Evolutionary conservation across 2,113 vertebrate species (phyloP), one percentile per base, ranked within the genome.

Genomic region (Colius striatus): DNA sequence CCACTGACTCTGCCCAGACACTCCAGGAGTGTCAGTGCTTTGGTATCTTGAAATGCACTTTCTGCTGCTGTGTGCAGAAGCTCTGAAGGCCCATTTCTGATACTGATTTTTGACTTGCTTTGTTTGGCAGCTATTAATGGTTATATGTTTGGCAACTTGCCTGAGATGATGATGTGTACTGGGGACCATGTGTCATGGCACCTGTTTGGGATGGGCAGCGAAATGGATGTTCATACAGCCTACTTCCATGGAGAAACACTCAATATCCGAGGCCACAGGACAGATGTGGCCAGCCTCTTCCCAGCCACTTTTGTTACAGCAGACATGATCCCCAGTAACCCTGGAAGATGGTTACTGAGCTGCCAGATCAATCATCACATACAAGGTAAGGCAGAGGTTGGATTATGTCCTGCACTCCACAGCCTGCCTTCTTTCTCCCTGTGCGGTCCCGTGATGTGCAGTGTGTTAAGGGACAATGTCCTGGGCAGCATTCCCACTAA

Each of bases 291-390:
- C 86, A 96, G 97, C 76, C 96, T 98, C 41, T 98, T 98, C 87
- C 98, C 98, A 89, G 98, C 98, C 63, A 98, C 98, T 22, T 98
- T 98, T 93, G 97, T 98, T 51, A 97, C 97, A 57, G 98, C 97
- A 71, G 94, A 98, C 57, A 98, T 98, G 98, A 55, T 96, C 10
- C 98, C 98, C 30, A 92, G 81, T 61, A 93, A 97, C 47, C 79
- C 93, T 73, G 98, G 98, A 47, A 97, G 61, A 25, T 98, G 98
- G 98, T 89, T 98, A 41, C 92, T 98, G 88, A 98, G 95, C 94
- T 98, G 98, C 81, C 97, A 97, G 91, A 86, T 98, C 67, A 98
- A 97, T 16, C 97, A 97, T 89, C 98, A 98, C 77, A 82, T 98
- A 77, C 34, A 71, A 97, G 98, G 98, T 98, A 92, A 97, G 94